These are phyloP conservation scores for Nautilus pompilius DNA, from an alignment of 1,140 invertebrate genomes.

Conservation along the genomic window DNA sequence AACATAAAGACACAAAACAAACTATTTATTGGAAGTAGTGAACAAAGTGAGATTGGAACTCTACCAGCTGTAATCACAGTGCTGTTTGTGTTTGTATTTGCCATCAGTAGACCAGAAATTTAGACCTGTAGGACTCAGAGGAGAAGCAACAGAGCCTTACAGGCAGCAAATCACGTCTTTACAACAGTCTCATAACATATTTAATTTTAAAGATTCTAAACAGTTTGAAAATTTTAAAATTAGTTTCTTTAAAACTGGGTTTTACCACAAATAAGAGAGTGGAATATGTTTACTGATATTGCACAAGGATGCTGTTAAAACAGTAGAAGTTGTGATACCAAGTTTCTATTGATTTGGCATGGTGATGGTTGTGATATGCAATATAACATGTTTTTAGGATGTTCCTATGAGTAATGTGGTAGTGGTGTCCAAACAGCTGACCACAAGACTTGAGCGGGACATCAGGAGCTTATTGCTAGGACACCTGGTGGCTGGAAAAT, in stretches of 20 bases:
- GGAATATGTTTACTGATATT: background rate
- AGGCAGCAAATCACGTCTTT: too few relatives aligned
- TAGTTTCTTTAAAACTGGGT: background rate
- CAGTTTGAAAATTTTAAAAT: background rate
- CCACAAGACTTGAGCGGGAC: conserved; percentile 20
- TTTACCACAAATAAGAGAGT: background rate
- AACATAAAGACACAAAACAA: too few relatives aligned
- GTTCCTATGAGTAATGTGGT: conserved; percentile 21
- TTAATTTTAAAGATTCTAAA: too few relatives aligned
- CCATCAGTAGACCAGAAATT: too few relatives aligned
- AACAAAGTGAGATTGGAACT: too few relatives aligned
- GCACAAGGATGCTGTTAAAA: background rate
- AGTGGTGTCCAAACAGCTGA: conserved; percentile 27
- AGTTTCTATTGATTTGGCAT: background rate
- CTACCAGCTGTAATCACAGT: too few relatives aligned
- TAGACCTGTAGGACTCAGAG: too few relatives aligned
- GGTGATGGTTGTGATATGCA: background rate
- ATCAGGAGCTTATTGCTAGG: conserved; percentile 38
- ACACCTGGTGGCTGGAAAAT: conserved; percentile 50
- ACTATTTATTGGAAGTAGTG: too few relatives aligned
- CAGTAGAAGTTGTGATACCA: background rate
- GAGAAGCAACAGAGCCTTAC: too few relatives aligned
- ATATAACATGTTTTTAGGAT: background rate
- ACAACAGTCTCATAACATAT: too few relatives aligned
- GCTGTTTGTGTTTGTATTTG: too few relatives aligned